Base-by-base conservation (phyloP, 1,140 invertebrate species). In the Drosophila tropicalis region DNA sequence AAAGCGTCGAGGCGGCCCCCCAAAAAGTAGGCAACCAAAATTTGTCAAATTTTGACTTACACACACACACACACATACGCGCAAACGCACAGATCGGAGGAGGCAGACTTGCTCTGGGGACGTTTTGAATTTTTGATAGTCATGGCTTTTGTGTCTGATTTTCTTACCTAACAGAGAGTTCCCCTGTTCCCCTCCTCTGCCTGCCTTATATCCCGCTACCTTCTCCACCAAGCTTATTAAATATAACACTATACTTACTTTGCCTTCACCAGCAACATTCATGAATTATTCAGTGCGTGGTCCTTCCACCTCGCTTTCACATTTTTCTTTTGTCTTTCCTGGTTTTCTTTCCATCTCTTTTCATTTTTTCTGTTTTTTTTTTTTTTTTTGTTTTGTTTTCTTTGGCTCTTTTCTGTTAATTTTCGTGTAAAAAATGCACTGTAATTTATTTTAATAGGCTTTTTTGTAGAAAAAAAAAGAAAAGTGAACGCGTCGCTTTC, bases 261-360 rank as follows among this genome's bases (percentile, higher is more conserved):
- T 63, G 71, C 63, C 67, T 44, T 62, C 68, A 62, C 41, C 67
- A 70, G 70, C 70, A 82, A 79, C 72, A 69, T 70, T 86, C 83
- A 86, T 86, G 83, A 86, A 86, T 86, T 87, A 86, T 86, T 86
- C 83, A 86, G 83, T 82, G 76, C 79, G 79, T 87, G 57, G 83
- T 82, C 79, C 76, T 76, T 74, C 78, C 76, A 79, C 78, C 66
- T 57, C 61, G 51, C 72, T 67, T 44, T 25, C 32, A n/a, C 72
- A 62, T 41, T 75, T 85, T 70, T 63, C 44, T 79, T 68, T 71
- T 64, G 64, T 65, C 74, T 71, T 80, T 65, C 68, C 57, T 80
- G 81, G 44, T 19, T 51, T 51, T 72, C 68, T 62, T 65, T 51
- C 51, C 57, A 19, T 4, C 9, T 12, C 41, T 39, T 5, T 54